Percentiles rank a stretch among this genome's conserved stretches.
phyloP scores from a whole-genome alignment of 2,888 invertebrate species.

The Pseudeuparius sepicola region DNA sequence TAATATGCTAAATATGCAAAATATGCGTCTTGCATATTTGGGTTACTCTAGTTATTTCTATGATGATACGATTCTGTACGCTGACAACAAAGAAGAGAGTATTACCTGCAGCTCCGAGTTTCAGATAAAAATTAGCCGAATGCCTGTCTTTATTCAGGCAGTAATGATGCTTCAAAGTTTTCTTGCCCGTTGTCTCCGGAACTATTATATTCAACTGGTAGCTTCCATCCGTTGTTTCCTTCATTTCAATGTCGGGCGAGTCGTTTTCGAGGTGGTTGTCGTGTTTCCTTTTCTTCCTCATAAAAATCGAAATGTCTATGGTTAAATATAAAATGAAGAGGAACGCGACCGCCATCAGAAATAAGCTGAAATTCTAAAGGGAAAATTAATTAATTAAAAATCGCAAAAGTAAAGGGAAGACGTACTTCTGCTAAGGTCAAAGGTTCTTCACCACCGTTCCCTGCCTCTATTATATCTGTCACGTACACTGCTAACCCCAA shows the following conservation, averaged over 20 bases:
- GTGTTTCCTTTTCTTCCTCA: slow-evolving; percentile 39
- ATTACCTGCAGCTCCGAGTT: slow-evolving; percentile 63
- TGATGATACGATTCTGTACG: too few relatives aligned
- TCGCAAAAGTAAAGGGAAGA: neutral
- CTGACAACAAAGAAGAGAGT: too few relatives aligned
- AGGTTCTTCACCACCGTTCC: neutral
- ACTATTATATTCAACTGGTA: slow-evolving; percentile 35
- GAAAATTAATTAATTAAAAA: slow-evolving; percentile 9
- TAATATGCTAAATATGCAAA: too few relatives aligned
- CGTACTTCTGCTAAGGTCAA: neutral
- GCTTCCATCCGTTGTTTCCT: slow-evolving; percentile 29
- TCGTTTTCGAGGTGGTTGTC: slow-evolving; percentile 27
- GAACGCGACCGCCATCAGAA: slow-evolving; percentile 48
- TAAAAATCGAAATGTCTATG: slow-evolving; percentile 51
- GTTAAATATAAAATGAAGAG: slow-evolving; percentile 52
- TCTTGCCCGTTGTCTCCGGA: slow-evolving; percentile 34
- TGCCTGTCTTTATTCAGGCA: slow-evolving; percentile 60
- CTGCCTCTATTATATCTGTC: slow-evolving; percentile 45
- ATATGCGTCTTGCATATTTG: too few relatives aligned
- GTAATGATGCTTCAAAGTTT: slow-evolving; percentile 46
- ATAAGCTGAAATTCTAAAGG: slow-evolving; percentile 51
- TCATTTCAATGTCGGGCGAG: slow-evolving; percentile 26
- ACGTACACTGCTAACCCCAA: slow-evolving; percentile 55
- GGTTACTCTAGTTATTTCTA: too few relatives aligned
- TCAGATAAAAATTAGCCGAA: slow-evolving; percentile 63